These are phyloP conservation scores for Pandemis heparana DNA, from an alignment of 2,888 invertebrate species.

Conservation along the genomic window DNA sequence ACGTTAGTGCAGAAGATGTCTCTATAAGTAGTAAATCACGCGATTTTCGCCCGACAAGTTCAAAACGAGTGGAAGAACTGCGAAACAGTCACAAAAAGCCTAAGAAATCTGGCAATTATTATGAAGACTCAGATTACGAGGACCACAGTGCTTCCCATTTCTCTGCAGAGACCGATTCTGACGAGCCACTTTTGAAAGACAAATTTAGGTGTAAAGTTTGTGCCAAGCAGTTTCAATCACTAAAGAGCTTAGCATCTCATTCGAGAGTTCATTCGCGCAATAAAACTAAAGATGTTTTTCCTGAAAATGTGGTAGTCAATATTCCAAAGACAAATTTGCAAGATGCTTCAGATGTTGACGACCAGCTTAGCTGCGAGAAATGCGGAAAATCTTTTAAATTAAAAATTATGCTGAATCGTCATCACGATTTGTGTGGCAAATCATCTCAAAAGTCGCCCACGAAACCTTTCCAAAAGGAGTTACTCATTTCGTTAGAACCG, in stretches of 20 bases:
- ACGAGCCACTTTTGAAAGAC: constrained; percentile 63
- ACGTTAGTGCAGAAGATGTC: constrained; percentile 67
- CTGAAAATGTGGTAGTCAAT: constrained; percentile 48
- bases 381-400: constrained; percentile 78
- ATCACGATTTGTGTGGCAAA: constrained; percentile 65
- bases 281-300: constrained; percentile 40
- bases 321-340: constrained; percentile 54
- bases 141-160: constrained; percentile 66
- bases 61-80: constrained; percentile 72
- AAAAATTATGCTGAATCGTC: constrained; percentile 81
- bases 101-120: constrained; percentile 55
- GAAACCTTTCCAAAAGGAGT: constrained; percentile 59
- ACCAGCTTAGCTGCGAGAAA: constrained; percentile 69
- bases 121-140: constrained; percentile 73
- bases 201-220: constrained; percentile 67
- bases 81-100: constrained; percentile 63
- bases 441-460: constrained; percentile 53
- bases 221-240: constrained; percentile 60
- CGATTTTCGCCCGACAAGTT: constrained; percentile 62
- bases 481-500: constrained; percentile 71
- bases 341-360: constrained; percentile 63
- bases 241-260: constrained; percentile 60
- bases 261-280: constrained; percentile 58
- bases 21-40: constrained; percentile 67
- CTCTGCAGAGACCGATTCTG: constrained; percentile 74